phyloP scores from a whole-genome alignment of 2,113 vertebrate species.

The Delphinus delphis region DNA sequence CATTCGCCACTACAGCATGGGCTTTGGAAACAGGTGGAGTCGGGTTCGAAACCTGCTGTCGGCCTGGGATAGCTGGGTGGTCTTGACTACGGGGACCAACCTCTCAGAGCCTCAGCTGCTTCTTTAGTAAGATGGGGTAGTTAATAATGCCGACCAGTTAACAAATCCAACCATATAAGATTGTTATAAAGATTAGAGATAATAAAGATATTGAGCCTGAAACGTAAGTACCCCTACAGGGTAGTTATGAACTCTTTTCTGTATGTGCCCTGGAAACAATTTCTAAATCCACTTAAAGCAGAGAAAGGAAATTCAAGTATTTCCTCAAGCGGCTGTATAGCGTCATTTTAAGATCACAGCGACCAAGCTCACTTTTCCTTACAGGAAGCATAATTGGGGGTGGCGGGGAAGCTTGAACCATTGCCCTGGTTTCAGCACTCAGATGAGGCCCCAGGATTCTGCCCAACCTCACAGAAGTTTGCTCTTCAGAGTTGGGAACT shows the following conservation, averaged over 20 bases:
- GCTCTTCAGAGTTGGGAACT: neutral
- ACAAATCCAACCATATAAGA: neutral
- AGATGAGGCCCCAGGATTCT: neutral
- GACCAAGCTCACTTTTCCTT: conserved; percentile 15
- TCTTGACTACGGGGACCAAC: neutral
- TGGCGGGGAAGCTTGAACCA: neutral
- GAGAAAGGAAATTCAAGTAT: neutral
- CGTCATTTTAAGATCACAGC: neutral
- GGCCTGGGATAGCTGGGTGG: neutral
- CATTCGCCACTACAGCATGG: neutral
- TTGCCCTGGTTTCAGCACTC: neutral
- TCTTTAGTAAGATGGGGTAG: neutral
- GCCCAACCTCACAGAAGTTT: accelerated
- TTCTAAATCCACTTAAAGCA: neutral
- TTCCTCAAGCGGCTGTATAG: neutral
- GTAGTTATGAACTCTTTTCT: neutral
- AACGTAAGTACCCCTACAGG: neutral
- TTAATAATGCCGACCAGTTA: neutral
- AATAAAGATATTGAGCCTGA: neutral
- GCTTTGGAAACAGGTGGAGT: neutral
- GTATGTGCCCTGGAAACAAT: neutral
- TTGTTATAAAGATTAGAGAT: neutral
- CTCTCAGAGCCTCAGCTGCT: neutral
- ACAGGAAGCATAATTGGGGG: neutral
- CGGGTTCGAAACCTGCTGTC: neutral